These are phyloP conservation scores for Platalea minor DNA, from an alignment of 2,797 vertebrate genomes.

Conservation along the genomic window DNA sequence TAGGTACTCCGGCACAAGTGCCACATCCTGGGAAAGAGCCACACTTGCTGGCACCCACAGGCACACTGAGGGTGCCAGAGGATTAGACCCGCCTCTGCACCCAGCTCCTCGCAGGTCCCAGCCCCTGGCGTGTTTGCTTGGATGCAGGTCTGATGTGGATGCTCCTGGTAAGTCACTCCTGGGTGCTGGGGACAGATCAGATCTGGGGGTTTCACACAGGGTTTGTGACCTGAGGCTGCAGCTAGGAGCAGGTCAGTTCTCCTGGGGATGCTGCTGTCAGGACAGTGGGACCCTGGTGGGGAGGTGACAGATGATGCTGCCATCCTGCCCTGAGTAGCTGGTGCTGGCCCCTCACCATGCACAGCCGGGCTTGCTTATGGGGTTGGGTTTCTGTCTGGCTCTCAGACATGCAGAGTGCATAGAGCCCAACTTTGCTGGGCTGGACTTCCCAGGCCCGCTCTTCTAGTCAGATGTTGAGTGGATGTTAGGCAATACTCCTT, in stretches of 20 bases:
- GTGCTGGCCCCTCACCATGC: neutral
- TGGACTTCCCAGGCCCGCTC: neutral
- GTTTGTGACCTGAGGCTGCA: neutral
- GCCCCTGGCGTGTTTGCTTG: neutral
- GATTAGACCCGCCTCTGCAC: neutral
- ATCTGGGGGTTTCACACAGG: neutral
- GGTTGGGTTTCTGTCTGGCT: neutral
- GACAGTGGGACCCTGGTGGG: rapidly evolving
- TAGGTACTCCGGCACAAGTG: rapidly evolving
- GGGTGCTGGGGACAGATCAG: too few species aligned
- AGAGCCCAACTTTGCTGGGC: neutral
- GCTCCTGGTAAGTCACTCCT: neutral
- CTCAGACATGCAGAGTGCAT: rapidly evolving
- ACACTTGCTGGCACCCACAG: rapidly evolving
- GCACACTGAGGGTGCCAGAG: neutral
- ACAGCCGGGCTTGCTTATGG: rapidly evolving
- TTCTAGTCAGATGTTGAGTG: neutral
- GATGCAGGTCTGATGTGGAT: neutral
- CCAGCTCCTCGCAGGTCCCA: neutral
- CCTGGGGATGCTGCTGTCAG: neutral
- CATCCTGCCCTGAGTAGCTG: neutral
- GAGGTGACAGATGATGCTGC: neutral
- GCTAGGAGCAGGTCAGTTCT: neutral
- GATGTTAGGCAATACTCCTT: neutral
- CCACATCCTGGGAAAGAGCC: neutral